phyloP scores from a whole-genome alignment of 2,888 invertebrate species.

The Archips xylosteana region DNA sequence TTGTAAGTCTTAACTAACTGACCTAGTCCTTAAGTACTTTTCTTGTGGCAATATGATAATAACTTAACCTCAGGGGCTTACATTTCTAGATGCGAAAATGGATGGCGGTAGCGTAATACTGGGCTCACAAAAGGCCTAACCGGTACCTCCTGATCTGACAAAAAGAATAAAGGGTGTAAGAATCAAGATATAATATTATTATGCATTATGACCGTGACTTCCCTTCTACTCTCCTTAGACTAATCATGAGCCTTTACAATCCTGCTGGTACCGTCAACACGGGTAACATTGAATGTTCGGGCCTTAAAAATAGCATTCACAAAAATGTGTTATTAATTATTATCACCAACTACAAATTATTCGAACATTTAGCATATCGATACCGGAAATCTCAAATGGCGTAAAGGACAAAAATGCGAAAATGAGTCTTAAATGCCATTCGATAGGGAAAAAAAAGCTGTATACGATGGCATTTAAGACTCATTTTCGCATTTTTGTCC shows the following conservation, averaged over 20 bases:
- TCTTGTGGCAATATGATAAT: conserved; percentile 20
- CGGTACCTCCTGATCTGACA: not conserved
- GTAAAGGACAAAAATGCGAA: too few species aligned
- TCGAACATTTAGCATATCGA: too few species aligned
- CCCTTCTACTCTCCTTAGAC: not conserved
- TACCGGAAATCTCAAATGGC: too few species aligned
- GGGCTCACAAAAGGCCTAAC: not conserved
- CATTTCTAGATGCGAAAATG: not conserved
- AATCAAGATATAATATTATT: not conserved
- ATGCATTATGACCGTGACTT: not conserved
- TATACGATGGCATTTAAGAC: too few species aligned
- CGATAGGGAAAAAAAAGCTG: too few species aligned
- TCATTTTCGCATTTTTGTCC: too few species aligned
- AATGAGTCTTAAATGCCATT: too few species aligned
- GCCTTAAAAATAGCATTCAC: too few species aligned
- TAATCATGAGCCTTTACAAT: not conserved
- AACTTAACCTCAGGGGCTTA: not conserved
- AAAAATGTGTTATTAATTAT: too few species aligned
- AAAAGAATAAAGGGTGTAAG: not conserved
- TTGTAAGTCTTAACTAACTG: conserved; percentile 12
- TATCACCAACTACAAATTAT: too few species aligned
- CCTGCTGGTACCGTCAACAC: not conserved
- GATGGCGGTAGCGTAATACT: conserved; percentile 13
- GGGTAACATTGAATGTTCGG: too few species aligned
- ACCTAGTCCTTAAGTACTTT: conserved; percentile 34